Percentiles rank a stretch among this genome's conserved stretches.
Evolutionary conservation across 2,113 vertebrate genomes (phyloP).

Genomic region (Lampris megalopsis): DNA sequence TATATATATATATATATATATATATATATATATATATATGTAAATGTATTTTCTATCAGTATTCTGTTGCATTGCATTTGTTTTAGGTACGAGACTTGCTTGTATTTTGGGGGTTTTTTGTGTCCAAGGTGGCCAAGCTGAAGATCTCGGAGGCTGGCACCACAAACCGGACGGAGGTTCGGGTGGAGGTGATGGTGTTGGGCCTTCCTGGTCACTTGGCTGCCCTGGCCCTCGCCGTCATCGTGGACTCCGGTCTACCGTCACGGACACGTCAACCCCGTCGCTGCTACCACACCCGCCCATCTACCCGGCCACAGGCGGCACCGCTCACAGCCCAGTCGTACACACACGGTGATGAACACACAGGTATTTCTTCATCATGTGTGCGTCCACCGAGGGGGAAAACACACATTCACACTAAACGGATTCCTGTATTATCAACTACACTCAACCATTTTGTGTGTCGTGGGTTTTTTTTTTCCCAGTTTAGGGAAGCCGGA

Average conservation of each 20-base stretch:
- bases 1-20: no score
- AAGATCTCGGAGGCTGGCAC: slow-evolving; percentile 70
- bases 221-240: slow-evolving; percentile 74
- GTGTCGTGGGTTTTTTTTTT: no score
- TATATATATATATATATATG: no score
- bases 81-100: not conserved
- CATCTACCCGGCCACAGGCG: slow-evolving; percentile 77
- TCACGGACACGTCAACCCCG: slow-evolving; percentile 61
- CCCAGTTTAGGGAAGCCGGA: no score
- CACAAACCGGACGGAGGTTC: slow-evolving; percentile 62
- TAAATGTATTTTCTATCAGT: no score
- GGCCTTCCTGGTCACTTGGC: slow-evolving; percentile 78
- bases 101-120: not conserved
- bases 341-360: slow-evolving; percentile 81
- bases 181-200: slow-evolving; percentile 73
- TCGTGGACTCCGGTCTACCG: slow-evolving; percentile 63
- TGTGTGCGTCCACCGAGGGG: not conserved
- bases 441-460: no score
- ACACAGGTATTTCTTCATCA: slow-evolving; percentile 68
- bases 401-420: not conserved
- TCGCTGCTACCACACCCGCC: slow-evolving; percentile 72
- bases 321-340: slow-evolving; percentile 77
- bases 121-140: slow-evolving; percentile 70
- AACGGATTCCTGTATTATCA: no score
- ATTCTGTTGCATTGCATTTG: no score